Evolutionary conservation across 2,888 invertebrate genomes (phyloP), one percentile per base, ranked within the genome.

Genomic region (Didymodactylos carnosus): DNA sequence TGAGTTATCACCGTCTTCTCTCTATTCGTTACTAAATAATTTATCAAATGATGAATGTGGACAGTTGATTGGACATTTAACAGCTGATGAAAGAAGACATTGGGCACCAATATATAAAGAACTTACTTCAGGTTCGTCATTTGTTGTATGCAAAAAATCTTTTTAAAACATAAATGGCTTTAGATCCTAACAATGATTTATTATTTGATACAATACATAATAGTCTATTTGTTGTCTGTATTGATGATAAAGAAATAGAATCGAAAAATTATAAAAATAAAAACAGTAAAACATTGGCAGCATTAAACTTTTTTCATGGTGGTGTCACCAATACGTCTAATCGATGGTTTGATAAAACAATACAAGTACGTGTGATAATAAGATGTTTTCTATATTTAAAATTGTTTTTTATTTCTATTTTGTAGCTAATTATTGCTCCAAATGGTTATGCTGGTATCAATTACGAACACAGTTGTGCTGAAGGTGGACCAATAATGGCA

Each of bases 341-440:
- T 62, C 72, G 75, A 27, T 75, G 69, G 69, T 75, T 72, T 51
- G 75, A 75, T 41, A 75, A 72, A 69, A 75, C 72, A n/a, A 8
- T 75, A 49, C 73, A 73, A 53, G 73, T 73, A 40, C 27, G n/a
- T n/a, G n/a, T n/a, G n/a, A 7, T 4, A 4, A 3, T 6, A 14
- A n/a, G 3, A 25, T 10, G 13, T 16, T 25, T 7, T 8, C 27
- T 11, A 29, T 53, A 62, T 11, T 23, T 62, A 62, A 41, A 35
- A 40, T 53, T 29, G 19, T 35, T 53, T 29, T 19, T 39, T 25
- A 16, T 16, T 25, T 7, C 25, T 16, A 23, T 27, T 72, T 41
- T 62, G n/a, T 39, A 74, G 71, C 29, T 69, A 11, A 71, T 74
- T 25, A 53, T 74, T 41, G 71, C 62, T 25, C 25, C 53, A 16